Percentiles rank a stretch among this genome's conserved stretches.
Conservation (phyloP, 1,140 invertebrate genomes). For the Drosophila takahashii region DNA sequence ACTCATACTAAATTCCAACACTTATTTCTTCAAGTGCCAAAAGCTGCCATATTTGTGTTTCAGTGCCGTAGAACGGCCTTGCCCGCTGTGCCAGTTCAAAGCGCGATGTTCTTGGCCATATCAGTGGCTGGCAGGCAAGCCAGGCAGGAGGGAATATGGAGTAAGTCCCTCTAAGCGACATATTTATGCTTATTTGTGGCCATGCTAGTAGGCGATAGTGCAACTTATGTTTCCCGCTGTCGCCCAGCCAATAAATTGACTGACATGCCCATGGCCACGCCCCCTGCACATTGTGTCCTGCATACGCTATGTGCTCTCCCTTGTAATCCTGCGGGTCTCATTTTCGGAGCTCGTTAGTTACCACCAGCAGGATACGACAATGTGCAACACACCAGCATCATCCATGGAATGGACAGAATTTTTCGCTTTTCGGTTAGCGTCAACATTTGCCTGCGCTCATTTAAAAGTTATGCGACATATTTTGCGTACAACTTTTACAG, state of each 20-base stretch:
- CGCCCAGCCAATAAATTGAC: constrained; percentile 73
- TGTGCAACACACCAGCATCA: constrained; percentile 5
- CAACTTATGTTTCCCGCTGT: constrained; percentile 76
- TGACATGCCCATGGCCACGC: constrained; percentile 32
- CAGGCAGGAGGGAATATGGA: background rate
- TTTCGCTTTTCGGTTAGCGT: constrained; percentile 39
- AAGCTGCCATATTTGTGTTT: background rate
- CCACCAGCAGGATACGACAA: constrained; percentile 33
- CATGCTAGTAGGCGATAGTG: constrained; percentile 72
- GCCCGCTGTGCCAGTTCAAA: constrained; percentile 10
- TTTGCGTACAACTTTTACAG: constrained; percentile 48
- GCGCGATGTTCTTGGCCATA: constrained; percentile 13
- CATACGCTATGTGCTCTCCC: constrained; percentile 22
- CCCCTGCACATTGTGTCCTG: constrained; percentile 1
- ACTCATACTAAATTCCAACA: background rate
- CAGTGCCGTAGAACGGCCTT: constrained; percentile 2
- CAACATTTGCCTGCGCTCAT: constrained; percentile 48
- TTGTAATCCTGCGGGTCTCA: constrained; percentile 51
- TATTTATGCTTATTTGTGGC: constrained; percentile 66
- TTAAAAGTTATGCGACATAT: constrained; percentile 63
- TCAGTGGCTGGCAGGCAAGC: constrained; percentile 21
- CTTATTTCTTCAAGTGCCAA: background rate
- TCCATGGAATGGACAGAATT: constrained; percentile 13
- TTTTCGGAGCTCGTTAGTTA: constrained; percentile 41
- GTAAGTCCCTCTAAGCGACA: constrained; percentile 46